Evolutionary conservation across 2,888 invertebrate genomes (phyloP).

Genomic region (Ptychoptera contaminata): DNA sequence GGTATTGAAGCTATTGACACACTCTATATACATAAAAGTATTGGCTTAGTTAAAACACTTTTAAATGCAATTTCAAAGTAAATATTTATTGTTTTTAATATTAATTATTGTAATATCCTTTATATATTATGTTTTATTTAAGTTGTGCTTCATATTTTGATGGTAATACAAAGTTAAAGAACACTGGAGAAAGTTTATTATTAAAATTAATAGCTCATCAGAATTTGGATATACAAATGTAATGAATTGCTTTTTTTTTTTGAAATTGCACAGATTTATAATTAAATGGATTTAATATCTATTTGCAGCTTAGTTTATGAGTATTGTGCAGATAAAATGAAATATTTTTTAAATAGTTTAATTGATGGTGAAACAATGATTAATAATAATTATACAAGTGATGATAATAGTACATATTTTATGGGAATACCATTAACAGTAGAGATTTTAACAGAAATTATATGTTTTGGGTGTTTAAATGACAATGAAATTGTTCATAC

Average conservation of each 20-base stretch:
- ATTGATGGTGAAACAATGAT: constrained; percentile 19
- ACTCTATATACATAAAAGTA: constrained; percentile 19
- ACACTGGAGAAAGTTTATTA: constrained; percentile 17
- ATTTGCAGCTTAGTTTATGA: constrained; percentile 13
- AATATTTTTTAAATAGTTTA: constrained; percentile 20
- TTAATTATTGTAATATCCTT: not conserved
- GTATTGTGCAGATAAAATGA: constrained; percentile 16
- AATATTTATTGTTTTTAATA: not conserved
- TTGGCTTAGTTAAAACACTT: constrained; percentile 16
- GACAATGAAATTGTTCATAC: constrained; percentile 7
- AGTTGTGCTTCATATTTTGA: constrained; percentile 15
- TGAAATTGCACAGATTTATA: not conserved
- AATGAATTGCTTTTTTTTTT: not conserved
- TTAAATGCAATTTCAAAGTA: constrained; percentile 15
- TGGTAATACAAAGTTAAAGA: constrained; percentile 13
- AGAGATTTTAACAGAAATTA: constrained; percentile 18
- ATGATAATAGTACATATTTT: constrained; percentile 12
- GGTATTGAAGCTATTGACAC: constrained; percentile 13
- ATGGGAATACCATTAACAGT: constrained; percentile 23
- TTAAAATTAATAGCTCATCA: constrained; percentile 17
- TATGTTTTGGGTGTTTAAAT: constrained; percentile 14
- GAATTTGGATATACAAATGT: constrained; percentile 13
- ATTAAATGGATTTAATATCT: not conserved
- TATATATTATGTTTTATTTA: not conserved
- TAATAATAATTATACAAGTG: constrained; percentile 14